Base-by-base conservation (phyloP, 92 coral and sea anemone genomes). In the Muricea muricata region DNA sequence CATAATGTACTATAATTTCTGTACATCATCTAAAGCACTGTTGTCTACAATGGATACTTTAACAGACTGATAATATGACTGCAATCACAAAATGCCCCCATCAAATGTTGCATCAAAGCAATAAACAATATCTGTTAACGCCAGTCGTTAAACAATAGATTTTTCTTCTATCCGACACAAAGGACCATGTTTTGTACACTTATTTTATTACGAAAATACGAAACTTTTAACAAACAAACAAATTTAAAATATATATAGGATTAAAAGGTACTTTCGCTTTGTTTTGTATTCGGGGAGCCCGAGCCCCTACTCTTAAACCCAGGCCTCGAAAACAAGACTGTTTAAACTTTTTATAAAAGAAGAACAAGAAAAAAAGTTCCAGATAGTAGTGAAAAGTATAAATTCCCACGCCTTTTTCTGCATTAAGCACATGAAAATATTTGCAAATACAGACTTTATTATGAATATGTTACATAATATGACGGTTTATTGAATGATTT, bases 31-130 rank as follows among this genome's bases (percentile, higher is more conserved):
- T 41, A 48, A 31, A 30, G 78, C 68, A 4, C 56, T 20, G 39
- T 77, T 85, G 35, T 78, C 85, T 4, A 85, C 78, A 9, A 85
- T 55, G 14, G 89, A 85, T 26, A 85, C 89, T 46, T 66, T 65
- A 11, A 85, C 11, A 46, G 87, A 83, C 68, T 84, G 87, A 37
- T 73, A 84, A 30, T 84, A 84, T n/a, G 87, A 71, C 42, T 54
- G 65, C 65, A 5, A 55, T 3, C 28, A 18, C 65, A 55, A 55
- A 4, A 55, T 55, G 15, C 15, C 65, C 28, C 65, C 65, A 55
- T 55, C 65, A 55, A 55, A 55, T 55, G 65, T 55, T 55, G 65
- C 42, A 37, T 4, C 42, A 37, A 37, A n/a, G 42, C 42, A 37
- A 37, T 37, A 37, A 37, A 37, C 42, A 37, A 4, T 37, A 37